phyloP scores from a whole-genome alignment of 2,113 vertebrate species.

The Rousettus leschenaultii region DNA sequence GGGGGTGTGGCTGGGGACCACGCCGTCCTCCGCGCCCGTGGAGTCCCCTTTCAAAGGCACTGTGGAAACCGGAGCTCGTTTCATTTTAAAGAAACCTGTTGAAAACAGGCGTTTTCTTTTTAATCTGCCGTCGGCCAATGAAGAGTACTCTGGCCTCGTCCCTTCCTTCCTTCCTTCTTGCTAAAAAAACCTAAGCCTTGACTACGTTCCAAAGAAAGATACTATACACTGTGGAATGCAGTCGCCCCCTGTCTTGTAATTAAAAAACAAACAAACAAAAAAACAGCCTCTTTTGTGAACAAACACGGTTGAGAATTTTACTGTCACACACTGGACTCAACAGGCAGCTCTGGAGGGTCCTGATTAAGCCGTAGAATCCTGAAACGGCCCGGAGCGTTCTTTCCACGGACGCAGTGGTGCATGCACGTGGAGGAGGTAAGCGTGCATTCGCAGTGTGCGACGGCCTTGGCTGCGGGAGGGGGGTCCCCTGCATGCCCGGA shows the following conservation, averaged over 20 bases:
- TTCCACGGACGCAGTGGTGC: not conserved
- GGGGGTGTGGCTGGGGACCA: not conserved
- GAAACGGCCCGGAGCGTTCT: not conserved
- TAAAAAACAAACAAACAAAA: not conserved
- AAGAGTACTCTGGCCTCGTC: not conserved
- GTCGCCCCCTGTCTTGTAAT: not conserved
- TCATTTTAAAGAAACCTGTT: constrained; percentile 5
- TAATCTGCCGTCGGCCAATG: not conserved
- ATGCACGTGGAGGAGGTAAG: too few relatives aligned
- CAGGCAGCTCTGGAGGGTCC: not conserved
- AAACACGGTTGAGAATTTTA: not conserved
- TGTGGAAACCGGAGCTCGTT: not conserved
- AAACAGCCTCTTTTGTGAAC: not conserved
- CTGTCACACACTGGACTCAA: not conserved
- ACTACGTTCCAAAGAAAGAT: not conserved
- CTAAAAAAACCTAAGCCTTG: not conserved
- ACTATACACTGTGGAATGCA: too few relatives aligned
- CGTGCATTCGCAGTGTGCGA: not conserved
- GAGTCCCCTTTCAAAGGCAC: not conserved
- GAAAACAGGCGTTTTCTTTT: not conserved
- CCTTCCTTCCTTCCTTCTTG: not conserved
- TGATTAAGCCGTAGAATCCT: not conserved
- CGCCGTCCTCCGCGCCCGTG: not conserved
- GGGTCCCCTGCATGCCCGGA: not conserved
- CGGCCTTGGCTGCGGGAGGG: too few relatives aligned